A percentile compares a stretch with the other conserved stretches of the same genome.
Conservation (phyloP, 2,113 vertebrate species). For the Tragelaphus imberbis region DNA sequence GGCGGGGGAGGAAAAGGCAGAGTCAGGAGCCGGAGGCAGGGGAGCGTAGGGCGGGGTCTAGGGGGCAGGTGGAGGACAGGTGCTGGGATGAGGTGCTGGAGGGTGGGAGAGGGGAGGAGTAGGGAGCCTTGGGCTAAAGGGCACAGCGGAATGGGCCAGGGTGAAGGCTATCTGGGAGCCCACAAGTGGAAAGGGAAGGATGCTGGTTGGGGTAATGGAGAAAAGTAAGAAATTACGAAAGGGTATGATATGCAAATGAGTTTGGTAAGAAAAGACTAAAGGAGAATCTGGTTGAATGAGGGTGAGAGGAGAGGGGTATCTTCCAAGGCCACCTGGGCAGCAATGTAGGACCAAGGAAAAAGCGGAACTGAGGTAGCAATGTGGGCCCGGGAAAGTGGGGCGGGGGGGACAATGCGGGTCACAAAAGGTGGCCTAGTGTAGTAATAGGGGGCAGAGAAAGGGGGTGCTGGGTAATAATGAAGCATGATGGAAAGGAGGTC, state of each 20-base stretch:
- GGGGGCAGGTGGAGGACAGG: background rate
- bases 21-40: background rate
- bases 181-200: background rate
- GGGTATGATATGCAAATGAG: background rate
- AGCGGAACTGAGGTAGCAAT: background rate
- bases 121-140: background rate
- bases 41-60: background rate
- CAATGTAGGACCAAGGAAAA: background rate
- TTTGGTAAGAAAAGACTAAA: background rate
- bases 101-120: background rate
- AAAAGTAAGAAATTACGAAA: background rate
- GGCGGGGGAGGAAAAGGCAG: background rate
- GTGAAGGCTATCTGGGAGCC: background rate
- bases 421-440: background rate
- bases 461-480: background rate
- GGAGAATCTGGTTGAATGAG: background rate
- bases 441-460: background rate
- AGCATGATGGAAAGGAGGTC: constrained; percentile 2
- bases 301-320: background rate
- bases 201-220: background rate
- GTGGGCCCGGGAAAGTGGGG: background rate
- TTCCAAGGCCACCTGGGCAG: background rate
- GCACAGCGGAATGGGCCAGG: background rate
- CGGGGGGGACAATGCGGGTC: background rate
- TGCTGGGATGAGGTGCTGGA: no score